Evolutionary conservation across 2,888 invertebrate species (phyloP), one percentile per base, ranked within the genome.

Genomic region (Drosophila parthenogenetica): DNA sequence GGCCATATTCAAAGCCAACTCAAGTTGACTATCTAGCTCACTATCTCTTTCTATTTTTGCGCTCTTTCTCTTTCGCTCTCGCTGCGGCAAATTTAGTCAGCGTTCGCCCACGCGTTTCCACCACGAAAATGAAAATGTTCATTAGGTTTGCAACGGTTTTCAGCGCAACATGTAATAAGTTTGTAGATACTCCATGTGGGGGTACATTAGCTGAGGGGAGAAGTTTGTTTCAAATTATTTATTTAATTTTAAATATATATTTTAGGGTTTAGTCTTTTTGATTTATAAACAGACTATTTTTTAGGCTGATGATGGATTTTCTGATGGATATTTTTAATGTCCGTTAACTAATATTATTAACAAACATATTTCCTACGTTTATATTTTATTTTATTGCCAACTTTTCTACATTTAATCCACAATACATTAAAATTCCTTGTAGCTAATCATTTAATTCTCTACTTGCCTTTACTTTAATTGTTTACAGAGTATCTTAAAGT

Each of bases 141-240:
- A 83, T 83, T 83, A 83, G 87, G 65, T 83, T 86, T 86, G 82
- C 84, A 86, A 86, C 83, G 82, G 82, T 86, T 86, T 83, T 69
- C 84, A 69, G 81, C 77, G 71, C 81, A 84, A 87, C 81, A 63
- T 73, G 69, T 81, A 81, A 87, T 83, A 84, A 79, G 87, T 87
- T 84, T 62, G 32, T 11, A 2, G 3, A 50, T 69, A 59, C 78
- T 2, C 75, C 68, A 11, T 7, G 0, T 0, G 10, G 2, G 14
- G 3, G 17, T 16, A 2, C 3, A 0, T 29, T n/a, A 3, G 14
- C 40, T 48, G 7, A 0, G 22, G 0, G 0, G n/a, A 0, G 4
- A n/a, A 8, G 29, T 32, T 40, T 40, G 59, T 1, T 0, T 14
- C 7, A 43, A 16, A 13, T 32, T 10, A 3, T 11, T 11, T 32